A percentile compares a stretch with the other conserved stretches of the same genome.
These are phyloP conservation scores for Drosophila borborema DNA, from an alignment of 2,888 invertebrate species.

Conservation along the genomic window DNA sequence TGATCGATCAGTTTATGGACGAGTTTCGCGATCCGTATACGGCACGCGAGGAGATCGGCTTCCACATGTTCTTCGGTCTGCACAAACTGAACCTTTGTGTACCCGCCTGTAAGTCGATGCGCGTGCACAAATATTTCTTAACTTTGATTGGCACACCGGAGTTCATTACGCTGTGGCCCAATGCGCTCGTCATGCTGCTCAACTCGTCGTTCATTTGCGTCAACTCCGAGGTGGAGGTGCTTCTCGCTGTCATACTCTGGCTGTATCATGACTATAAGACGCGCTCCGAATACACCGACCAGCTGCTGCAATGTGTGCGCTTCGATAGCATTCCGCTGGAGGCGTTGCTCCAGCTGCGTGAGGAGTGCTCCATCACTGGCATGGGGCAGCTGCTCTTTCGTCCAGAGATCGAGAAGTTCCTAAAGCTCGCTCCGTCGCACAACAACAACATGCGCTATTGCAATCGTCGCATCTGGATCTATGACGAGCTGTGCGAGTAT, in stretches of 20 bases:
- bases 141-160: constrained; percentile 29
- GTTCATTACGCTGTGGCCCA: constrained; percentile 18
- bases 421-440: constrained; percentile 1
- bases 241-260: constrained; percentile 33
- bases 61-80: constrained; percentile 32
- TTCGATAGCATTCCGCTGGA: constrained; percentile 37
- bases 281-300: not conserved
- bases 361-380: not conserved
- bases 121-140: constrained; percentile 41
- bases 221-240: constrained; percentile 48
- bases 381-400: constrained; percentile 11
- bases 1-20: constrained; percentile 32
- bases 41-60: constrained; percentile 46
- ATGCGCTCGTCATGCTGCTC: constrained; percentile 21
- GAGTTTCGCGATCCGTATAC: constrained; percentile 17
- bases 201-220: constrained; percentile 37
- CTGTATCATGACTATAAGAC: constrained; percentile 21
- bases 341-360: constrained; percentile 22
- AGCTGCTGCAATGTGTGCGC: constrained; percentile 20
- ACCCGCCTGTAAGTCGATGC: constrained; percentile 1
- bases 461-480: constrained; percentile 42
- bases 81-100: constrained; percentile 17
- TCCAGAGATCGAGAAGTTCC: constrained; percentile 17
- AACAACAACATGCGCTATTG: constrained; percentile 16
- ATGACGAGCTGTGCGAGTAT: constrained; percentile 30